Conservation (phyloP, 2,888 invertebrate species). For the Amphimallon solstitiale region DNA sequence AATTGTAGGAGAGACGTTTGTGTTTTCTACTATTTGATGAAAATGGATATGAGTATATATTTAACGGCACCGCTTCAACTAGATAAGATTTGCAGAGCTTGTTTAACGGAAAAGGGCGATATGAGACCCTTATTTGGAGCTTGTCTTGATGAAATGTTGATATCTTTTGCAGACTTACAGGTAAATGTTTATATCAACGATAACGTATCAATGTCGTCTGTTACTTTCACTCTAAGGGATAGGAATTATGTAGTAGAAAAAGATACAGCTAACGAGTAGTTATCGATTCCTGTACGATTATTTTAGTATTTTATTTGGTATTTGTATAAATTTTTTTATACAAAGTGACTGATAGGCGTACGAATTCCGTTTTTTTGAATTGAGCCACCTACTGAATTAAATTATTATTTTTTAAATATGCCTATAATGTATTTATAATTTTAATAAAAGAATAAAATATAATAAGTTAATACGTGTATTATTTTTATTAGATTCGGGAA, state of each 20-base stretch:
- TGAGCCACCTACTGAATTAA: neutral
- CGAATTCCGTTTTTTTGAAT: neutral
- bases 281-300: slow-evolving; percentile 27
- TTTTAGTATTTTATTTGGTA: neutral
- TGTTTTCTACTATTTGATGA: slow-evolving; percentile 56
- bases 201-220: slow-evolving; percentile 25
- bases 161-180: slow-evolving; percentile 61
- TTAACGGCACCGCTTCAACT: slow-evolving; percentile 61
- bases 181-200: slow-evolving; percentile 50
- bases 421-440: neutral
- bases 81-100: slow-evolving; percentile 64
- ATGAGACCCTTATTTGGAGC: slow-evolving; percentile 65
- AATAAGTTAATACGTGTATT: neutral
- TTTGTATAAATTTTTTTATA: neutral
- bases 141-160: slow-evolving; percentile 65
- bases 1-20: slow-evolving; percentile 52
- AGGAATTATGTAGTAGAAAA: slow-evolving; percentile 39
- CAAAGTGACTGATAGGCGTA: neutral
- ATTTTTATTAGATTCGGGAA: slow-evolving; percentile 47
- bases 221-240: slow-evolving; percentile 15
- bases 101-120: slow-evolving; percentile 63
- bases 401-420: neutral
- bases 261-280: slow-evolving; percentile 34
- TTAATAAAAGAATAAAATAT: neutral
- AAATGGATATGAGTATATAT: slow-evolving; percentile 62